A percentile compares a stretch with the other conserved stretches of the same genome.
Evolutionary conservation across 2,888 invertebrate species (phyloP).

Genomic region (Saturnia pavonia): DNA sequence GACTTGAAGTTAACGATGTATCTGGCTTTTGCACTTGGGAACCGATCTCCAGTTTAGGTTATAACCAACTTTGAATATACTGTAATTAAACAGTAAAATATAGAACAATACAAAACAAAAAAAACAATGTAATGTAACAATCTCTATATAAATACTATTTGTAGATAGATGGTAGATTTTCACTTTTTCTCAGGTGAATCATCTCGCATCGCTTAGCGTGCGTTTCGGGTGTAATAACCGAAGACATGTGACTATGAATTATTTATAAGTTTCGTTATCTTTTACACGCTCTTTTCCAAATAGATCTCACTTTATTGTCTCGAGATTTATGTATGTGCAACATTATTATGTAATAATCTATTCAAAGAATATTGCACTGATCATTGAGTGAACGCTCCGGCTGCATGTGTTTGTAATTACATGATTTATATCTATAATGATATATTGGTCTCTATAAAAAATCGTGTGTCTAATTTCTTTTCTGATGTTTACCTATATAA

Average conservation of each 20-base stretch:
- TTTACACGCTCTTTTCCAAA: slow-evolving; percentile 13
- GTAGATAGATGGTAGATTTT: slow-evolving; percentile 36
- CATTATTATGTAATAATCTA: slow-evolving; percentile 30
- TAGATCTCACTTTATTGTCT: slow-evolving; percentile 55
- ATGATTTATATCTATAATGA: background rate
- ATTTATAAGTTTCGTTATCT: slow-evolving; percentile 51
- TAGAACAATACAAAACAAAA: background rate
- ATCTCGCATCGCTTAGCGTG: slow-evolving; percentile 26
- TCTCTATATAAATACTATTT: background rate
- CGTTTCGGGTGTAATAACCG: slow-evolving; percentile 67
- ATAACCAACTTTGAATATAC: too few relatives aligned
- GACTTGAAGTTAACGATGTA: too few relatives aligned
- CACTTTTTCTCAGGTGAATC: slow-evolving; percentile 50
- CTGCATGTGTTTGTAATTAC: background rate
- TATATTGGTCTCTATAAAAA: background rate
- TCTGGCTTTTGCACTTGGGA: too few relatives aligned
- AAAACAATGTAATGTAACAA: background rate
- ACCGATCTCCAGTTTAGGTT: too few relatives aligned
- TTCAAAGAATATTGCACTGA: slow-evolving; percentile 15
- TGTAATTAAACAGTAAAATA: too few relatives aligned
- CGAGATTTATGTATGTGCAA: slow-evolving; percentile 29
- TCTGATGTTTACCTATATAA: background rate
- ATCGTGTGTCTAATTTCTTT: background rate
- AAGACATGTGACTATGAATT: slow-evolving; percentile 53
- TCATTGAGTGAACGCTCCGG: background rate